Percentiles rank a stretch among this genome's conserved stretches.
Conservation (phyloP, 2,888 invertebrate species). For the Chrysolina americana region DNA sequence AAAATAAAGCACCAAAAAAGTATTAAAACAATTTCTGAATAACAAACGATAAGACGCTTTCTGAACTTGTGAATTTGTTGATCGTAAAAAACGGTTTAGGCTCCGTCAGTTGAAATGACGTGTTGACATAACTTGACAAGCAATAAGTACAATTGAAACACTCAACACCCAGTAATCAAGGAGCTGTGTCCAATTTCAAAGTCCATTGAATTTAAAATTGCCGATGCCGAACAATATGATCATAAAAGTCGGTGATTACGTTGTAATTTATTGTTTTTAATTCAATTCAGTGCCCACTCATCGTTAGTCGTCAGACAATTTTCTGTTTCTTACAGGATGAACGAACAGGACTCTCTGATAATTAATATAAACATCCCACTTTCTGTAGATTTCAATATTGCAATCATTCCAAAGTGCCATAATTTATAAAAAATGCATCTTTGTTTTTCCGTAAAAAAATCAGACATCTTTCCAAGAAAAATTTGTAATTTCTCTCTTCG, state of each 20-base stretch:
- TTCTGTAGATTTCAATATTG: neutral
- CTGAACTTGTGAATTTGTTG: neutral
- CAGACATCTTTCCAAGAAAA: no score
- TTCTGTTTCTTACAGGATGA: neutral
- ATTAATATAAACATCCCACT: neutral
- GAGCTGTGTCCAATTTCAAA: conserved; percentile 37
- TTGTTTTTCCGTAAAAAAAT: no score
- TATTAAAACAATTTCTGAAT: neutral
- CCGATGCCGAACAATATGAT: conserved; percentile 37
- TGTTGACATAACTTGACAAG: conserved; percentile 29
- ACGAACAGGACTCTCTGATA: neutral
- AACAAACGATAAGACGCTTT: neutral
- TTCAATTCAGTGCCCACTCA: conserved; percentile 29
- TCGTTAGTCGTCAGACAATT: neutral
- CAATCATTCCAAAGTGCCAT: no score
- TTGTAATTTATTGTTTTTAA: conserved; percentile 34
- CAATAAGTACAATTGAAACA: conserved; percentile 41
- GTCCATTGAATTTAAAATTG: conserved; percentile 37
- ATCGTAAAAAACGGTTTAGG: neutral
- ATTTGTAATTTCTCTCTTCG: no score
- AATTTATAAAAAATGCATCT: neutral
- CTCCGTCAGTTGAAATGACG: conserved; percentile 14
- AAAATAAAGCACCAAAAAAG: no score
- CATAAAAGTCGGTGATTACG: conserved; percentile 26
- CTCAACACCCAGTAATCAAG: conserved; percentile 32